Conservation (phyloP, 2,888 invertebrate species). For the Dolichopus griseipennis region DNA sequence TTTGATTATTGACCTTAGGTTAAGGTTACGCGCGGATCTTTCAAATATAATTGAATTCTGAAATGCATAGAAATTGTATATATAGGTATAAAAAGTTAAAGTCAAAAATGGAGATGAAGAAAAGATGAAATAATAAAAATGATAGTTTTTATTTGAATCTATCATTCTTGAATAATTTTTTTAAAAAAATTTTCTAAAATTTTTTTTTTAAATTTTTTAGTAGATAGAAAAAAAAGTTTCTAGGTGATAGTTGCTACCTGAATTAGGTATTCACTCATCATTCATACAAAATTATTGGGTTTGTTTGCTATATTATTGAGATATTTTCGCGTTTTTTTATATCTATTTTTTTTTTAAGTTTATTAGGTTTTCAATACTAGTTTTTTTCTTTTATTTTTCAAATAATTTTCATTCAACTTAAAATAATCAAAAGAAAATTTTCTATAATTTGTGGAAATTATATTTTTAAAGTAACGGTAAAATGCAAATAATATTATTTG, state of each 20-base stretch:
- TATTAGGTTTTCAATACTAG: not conserved
- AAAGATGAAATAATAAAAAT: no score
- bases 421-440: not conserved
- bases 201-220: not conserved
- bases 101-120: not conserved
- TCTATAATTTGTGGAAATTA: no score
- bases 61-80: no score
- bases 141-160: no score
- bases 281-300: not conserved
- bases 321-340: not conserved
- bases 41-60: not conserved
- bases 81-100: not conserved
- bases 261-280: constrained; percentile 1
- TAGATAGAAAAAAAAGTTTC: not conserved
- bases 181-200: no score
- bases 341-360: not conserved
- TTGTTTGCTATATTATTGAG: not conserved
- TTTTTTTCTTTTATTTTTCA: not conserved
- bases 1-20: not conserved
- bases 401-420: not conserved
- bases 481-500: no score
- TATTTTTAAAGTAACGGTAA: no score
- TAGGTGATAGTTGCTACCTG: constrained; percentile 3
- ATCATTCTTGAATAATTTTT: no score
- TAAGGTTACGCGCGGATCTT: not conserved